A percentile compares a stretch with the other conserved stretches of the same genome.
These are phyloP conservation scores for Cosmopolites sordidus DNA, from an alignment of 2,888 invertebrate species.

Conservation along the genomic window DNA sequence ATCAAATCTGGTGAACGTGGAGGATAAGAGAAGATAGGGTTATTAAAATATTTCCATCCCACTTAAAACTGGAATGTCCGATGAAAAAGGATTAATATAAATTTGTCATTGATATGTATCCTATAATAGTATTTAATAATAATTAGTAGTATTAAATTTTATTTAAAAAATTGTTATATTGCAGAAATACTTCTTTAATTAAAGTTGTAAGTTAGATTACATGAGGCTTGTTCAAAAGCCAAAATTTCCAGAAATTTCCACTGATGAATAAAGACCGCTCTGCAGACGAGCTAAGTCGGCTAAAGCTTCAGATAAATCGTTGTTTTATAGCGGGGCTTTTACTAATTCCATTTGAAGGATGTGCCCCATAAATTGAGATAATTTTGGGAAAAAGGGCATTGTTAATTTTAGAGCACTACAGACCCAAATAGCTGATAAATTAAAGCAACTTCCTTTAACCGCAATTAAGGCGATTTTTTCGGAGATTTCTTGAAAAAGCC, in stretches of 20 bases:
- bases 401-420: conserved; percentile 36
- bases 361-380: conserved; percentile 46
- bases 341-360: conserved; percentile 47
- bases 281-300: conserved; percentile 23
- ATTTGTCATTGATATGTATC: no score
- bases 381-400: conserved; percentile 43
- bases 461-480: conserved; percentile 1
- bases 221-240: neutral
- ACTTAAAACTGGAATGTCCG: no score
- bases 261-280: conserved; percentile 21
- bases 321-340: conserved; percentile 44
- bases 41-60: no score
- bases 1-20: no score
- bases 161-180: no score
- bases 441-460: neutral
- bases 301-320: conserved; percentile 44
- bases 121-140: no score
- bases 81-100: no score
- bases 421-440: conserved; percentile 15
- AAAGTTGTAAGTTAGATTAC: neutral
- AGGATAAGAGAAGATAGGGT: no score
- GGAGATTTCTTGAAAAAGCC: neutral
- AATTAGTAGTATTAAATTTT: no score
- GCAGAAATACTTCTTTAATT: neutral
- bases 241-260: conserved; percentile 9